These are phyloP conservation scores for Falco novaeseelandiae DNA, from an alignment of 2,797 vertebrate species.

Conservation along the genomic window DNA sequence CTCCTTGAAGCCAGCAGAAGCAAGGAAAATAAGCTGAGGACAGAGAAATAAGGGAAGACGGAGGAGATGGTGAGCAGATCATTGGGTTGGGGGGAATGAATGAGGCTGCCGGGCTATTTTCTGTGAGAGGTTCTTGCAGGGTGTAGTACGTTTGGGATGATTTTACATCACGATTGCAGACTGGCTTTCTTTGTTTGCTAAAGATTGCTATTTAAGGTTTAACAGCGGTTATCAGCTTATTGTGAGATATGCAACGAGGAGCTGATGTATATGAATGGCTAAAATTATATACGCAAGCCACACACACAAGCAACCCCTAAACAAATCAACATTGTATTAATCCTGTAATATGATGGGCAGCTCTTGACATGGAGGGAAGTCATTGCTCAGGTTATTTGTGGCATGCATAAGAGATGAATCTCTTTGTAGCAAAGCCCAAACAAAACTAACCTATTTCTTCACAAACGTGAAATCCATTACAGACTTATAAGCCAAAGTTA, in stretches of 20 bases:
- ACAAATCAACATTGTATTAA: background rate
- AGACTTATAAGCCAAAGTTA: background rate
- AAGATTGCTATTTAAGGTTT: background rate
- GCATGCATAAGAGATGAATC: background rate
- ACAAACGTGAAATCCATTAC: background rate
- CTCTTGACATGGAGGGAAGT: background rate
- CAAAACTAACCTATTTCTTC: background rate
- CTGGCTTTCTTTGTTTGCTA: slow-evolving; percentile 21
- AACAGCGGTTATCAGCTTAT: background rate
- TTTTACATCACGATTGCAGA: background rate
- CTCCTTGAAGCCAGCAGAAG: background rate
- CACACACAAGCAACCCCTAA: background rate
- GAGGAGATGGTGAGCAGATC: slow-evolving; percentile 53
- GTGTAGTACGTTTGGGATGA: background rate
- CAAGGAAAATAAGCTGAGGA: background rate
- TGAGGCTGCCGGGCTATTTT: background rate
- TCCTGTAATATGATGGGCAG: slow-evolving; percentile 2
- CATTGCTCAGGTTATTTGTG: slow-evolving; percentile 7
- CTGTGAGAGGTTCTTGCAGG: background rate
- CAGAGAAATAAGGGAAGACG: background rate
- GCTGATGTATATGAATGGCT: background rate
- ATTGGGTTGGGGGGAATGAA: background rate
- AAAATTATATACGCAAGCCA: background rate
- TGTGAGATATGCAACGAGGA: background rate
- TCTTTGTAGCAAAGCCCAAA: background rate